These are phyloP conservation scores for Platanista minor DNA, from an alignment of 2,113 vertebrate species.

Conservation along the genomic window DNA sequence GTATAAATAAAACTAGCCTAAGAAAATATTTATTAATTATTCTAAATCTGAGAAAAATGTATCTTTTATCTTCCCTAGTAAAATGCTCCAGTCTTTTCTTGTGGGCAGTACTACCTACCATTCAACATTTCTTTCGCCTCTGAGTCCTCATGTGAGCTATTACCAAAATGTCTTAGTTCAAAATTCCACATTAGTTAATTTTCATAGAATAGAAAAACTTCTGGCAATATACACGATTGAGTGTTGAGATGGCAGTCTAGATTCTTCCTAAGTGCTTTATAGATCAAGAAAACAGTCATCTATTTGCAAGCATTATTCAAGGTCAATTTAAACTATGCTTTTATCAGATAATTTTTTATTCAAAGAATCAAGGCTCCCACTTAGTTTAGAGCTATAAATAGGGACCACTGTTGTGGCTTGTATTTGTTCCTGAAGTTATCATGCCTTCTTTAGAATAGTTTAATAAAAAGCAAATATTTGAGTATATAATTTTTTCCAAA, in stretches of 20 bases:
- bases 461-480: conserved; percentile 35
- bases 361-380: not conserved
- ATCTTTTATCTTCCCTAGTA: not conserved
- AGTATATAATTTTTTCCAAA: conserved; percentile 27
- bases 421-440: not conserved
- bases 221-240: not conserved
- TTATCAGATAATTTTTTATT: not conserved
- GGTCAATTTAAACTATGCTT: conserved; percentile 30
- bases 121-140: not conserved
- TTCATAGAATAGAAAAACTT: not conserved
- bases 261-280: not conserved
- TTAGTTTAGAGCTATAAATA: conserved; percentile 15
- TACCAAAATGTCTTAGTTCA: not conserved
- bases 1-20: not conserved
- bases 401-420: not conserved
- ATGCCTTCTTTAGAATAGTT: conserved; percentile 7
- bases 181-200: not conserved
- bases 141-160: not conserved
- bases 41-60: not conserved
- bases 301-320: conserved; percentile 38
- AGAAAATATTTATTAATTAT: not conserved
- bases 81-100: not conserved
- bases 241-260: not conserved
- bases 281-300: conserved; percentile 20
- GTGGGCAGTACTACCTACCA: not conserved